These are phyloP conservation scores for Bellardia pandia DNA, from an alignment of 2,888 invertebrate genomes.

Conservation along the genomic window DNA sequence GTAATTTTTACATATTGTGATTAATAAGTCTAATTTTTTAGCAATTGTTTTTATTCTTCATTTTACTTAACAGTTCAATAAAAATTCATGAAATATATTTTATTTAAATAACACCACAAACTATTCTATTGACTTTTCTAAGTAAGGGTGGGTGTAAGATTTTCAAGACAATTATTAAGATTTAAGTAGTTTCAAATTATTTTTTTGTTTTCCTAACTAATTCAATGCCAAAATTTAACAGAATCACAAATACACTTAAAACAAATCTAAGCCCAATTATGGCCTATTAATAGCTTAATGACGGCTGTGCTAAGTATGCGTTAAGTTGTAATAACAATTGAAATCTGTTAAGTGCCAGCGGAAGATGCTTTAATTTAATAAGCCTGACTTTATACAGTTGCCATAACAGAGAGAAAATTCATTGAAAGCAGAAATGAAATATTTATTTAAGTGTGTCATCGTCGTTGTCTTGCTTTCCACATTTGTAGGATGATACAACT, in stretches of 20 bases:
- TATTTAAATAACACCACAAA: background rate
- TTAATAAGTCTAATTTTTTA: too few relatives aligned
- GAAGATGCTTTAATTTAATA: background rate
- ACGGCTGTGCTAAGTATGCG: background rate
- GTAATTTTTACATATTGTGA: too few relatives aligned
- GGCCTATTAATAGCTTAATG: slow-evolving; percentile 19
- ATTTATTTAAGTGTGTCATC: background rate
- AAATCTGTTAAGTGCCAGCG: background rate
- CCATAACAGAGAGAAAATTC: background rate
- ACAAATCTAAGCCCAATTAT: slow-evolving; percentile 3
- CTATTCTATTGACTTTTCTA: background rate
- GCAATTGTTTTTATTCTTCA: too few relatives aligned
- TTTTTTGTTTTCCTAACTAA: background rate
- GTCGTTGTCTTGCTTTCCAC: background rate
- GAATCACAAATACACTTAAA: background rate
- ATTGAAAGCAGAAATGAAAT: slow-evolving; percentile 8
- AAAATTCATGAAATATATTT: background rate
- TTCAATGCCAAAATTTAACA: background rate
- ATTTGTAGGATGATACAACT: background rate
- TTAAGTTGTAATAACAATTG: slow-evolving; percentile 12
- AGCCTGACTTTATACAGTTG: background rate
- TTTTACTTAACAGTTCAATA: too few relatives aligned
- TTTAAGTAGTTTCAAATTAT: background rate
- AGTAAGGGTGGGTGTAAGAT: background rate
- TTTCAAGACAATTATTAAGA: slow-evolving; percentile 26